phyloP scores from a whole-genome alignment of 2,113 vertebrate genomes.

The Polyodon spathula region DNA sequence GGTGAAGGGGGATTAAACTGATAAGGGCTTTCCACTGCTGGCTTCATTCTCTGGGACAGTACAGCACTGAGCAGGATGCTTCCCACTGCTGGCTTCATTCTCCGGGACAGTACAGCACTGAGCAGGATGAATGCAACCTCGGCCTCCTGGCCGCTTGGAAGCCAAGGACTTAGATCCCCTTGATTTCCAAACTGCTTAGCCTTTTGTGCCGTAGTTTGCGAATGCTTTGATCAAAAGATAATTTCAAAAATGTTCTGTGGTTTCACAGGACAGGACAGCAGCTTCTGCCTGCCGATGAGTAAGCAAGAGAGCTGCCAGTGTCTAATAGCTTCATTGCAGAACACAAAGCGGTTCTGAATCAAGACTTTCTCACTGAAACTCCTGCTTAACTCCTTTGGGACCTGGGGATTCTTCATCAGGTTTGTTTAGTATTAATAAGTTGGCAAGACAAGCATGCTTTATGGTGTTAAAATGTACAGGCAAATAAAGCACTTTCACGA shows the following conservation, averaged over 20 bases:
- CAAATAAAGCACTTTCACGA: no score
- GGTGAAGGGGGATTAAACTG: constrained; percentile 43
- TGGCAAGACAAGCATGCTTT: no score
- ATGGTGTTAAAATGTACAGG: no score
- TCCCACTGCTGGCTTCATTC: constrained; percentile 2
- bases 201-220: constrained; percentile 39
- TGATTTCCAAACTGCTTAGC: not conserved
- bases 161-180: constrained; percentile 15
- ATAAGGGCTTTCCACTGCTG: constrained; percentile 30
- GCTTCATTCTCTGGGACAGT: not conserved
- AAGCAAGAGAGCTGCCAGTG: not conserved
- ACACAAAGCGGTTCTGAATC: no score
- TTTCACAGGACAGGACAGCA: constrained; percentile 32
- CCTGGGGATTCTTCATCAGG: no score
- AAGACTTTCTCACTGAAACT: no score
- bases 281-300: constrained; percentile 42
- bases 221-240: constrained; percentile 31
- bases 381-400: no score
- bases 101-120: not conserved
- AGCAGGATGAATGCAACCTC: constrained; percentile 2
- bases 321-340: not conserved
- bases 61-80: not conserved
- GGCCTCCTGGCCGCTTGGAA: not conserved
- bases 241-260: constrained; percentile 30
- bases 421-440: no score